Conservation (phyloP, 2,888 invertebrate species). For the Cremastinae sp. region DNA sequence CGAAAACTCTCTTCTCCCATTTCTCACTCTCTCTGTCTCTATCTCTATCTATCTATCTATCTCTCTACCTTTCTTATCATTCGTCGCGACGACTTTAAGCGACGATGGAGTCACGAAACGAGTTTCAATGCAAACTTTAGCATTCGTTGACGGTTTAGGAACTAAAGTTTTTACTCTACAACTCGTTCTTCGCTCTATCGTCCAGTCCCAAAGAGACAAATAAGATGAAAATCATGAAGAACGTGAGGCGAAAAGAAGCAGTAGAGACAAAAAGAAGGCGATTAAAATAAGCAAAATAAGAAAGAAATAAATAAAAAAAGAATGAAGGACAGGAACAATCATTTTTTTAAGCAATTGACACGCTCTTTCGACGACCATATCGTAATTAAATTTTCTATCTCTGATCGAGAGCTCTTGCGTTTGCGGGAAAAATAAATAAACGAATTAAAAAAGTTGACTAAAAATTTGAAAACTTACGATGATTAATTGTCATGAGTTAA, state of each 20-base stretch:
- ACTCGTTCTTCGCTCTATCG: constrained; percentile 11
- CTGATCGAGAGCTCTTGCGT: constrained; percentile 32
- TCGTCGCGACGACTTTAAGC: constrained; percentile 26
- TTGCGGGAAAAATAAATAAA: constrained; percentile 22
- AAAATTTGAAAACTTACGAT: constrained; percentile 28
- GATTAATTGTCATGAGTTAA: constrained; percentile 34
- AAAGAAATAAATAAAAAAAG: constrained; percentile 8
- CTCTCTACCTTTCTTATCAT: constrained; percentile 13
- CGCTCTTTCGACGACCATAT: constrained; percentile 25
- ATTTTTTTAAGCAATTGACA: constrained; percentile 36
- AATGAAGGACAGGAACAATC: constrained; percentile 25
- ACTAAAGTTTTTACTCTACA: neutral
- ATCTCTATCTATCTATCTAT: constrained; percentile 12
- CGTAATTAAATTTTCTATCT: constrained; percentile 15
- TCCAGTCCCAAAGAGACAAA: constrained; percentile 18
- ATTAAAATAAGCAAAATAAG: constrained; percentile 10
- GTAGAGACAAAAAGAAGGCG: constrained; percentile 14
- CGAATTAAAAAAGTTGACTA: neutral
- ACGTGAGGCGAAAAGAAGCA: constrained; percentile 11
- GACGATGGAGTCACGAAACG: constrained; percentile 17
- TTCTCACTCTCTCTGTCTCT: constrained; percentile 21
- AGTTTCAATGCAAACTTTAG: constrained; percentile 17
- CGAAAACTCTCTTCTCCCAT: constrained; percentile 26
- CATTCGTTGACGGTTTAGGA: constrained; percentile 16
- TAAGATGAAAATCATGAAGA: constrained; percentile 2